Evolutionary conservation across 2,888 invertebrate genomes (phyloP).

Genomic region (Eulithis prunata): DNA sequence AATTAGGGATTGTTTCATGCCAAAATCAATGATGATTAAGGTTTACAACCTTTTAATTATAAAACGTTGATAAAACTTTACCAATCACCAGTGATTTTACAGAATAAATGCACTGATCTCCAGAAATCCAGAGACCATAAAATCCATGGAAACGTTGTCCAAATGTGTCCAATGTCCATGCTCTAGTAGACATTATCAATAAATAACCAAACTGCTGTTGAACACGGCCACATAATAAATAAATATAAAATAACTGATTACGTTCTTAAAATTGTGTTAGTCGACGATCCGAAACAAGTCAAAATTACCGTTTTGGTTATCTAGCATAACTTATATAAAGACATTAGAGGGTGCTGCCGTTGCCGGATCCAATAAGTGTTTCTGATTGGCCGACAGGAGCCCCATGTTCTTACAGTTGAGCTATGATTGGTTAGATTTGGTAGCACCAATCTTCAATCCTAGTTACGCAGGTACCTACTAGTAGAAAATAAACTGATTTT

Average conservation of each 20-base stretch:
- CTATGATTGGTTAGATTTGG: not conserved
- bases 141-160: too few species aligned
- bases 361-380: not conserved
- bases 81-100: too few species aligned
- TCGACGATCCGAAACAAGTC: not conserved
- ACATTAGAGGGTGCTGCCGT: not conserved
- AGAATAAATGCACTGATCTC: too few species aligned
- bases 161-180: too few species aligned
- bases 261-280: not conserved
- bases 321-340: slow-evolving; percentile 15
- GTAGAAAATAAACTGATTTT: slow-evolving; percentile 6
- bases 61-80: too few species aligned
- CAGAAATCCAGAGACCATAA: too few species aligned
- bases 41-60: too few species aligned
- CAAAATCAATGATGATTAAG: too few species aligned
- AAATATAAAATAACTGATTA: not conserved
- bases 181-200: too few species aligned
- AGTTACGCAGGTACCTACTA: not conserved
- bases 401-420: not conserved
- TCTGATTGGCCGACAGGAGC: not conserved
- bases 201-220: not conserved
- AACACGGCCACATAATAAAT: not conserved
- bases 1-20: too few species aligned
- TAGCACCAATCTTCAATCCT: slow-evolving; percentile 3
- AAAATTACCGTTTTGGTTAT: slow-evolving; percentile 14